Evolutionary conservation across 2,113 vertebrate species (phyloP).

Genomic region (Heloderma charlesbogerti): DNA sequence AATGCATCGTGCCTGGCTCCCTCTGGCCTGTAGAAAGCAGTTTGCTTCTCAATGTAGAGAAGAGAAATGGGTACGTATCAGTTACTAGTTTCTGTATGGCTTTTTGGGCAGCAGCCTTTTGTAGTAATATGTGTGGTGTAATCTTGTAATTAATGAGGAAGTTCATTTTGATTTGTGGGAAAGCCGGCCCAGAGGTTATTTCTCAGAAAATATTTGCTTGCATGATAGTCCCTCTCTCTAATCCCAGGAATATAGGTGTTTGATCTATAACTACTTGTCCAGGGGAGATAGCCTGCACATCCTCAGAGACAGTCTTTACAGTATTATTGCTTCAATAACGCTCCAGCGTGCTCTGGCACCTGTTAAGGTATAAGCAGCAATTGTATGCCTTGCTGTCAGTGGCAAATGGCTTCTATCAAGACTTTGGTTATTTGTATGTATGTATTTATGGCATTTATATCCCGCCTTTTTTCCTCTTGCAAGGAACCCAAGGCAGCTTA

Average conservation of each 20-base stretch:
- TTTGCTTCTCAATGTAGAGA: constrained; percentile 41
- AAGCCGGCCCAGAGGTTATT: not conserved
- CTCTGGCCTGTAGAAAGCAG: constrained; percentile 27
- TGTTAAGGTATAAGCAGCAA: not conserved
- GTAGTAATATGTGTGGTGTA: not conserved
- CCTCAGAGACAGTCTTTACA: not conserved
- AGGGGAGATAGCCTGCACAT: not conserved
- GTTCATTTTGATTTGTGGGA: not conserved
- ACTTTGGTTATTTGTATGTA: not conserved
- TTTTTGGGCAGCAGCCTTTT: constrained; percentile 6
- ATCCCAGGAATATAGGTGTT: not conserved
- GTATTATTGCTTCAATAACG: not conserved
- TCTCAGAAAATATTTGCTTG: not conserved
- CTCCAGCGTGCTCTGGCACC: not conserved
- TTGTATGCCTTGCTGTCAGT: not conserved
- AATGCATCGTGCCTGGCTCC: constrained; percentile 31
- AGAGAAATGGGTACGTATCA: constrained; percentile 19
- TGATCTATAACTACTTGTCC: not conserved
- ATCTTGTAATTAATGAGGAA: not conserved
- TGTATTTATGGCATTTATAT: no score
- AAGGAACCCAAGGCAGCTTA: no score
- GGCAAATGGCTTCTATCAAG: not conserved
- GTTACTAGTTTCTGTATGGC: not conserved
- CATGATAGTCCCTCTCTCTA: not conserved
- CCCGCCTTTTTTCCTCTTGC: no score